These are phyloP conservation scores for Sus scrofa DNA, from an alignment of 2,113 vertebrate species.

Conservation along the genomic window DNA sequence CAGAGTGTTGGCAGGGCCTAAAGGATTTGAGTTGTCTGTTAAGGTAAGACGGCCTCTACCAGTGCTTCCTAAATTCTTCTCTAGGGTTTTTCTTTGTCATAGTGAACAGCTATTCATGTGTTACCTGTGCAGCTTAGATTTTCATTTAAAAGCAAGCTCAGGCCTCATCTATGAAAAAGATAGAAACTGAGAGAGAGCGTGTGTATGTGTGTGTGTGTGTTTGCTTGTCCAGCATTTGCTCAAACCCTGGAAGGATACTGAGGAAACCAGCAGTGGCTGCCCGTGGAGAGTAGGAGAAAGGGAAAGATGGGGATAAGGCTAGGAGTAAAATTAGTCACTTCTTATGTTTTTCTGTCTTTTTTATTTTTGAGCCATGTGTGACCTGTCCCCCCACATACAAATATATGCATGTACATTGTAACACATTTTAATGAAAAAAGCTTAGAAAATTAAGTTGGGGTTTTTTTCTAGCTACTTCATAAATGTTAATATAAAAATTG, in stretches of 20 bases:
- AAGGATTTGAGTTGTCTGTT: neutral
- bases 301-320: neutral
- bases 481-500: neutral
- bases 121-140: neutral
- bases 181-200: neutral
- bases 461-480: neutral
- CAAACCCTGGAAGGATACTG: neutral
- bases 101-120: neutral
- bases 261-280: neutral
- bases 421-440: neutral
- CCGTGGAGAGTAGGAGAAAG: neutral
- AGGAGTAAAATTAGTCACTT: neutral
- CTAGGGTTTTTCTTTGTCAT: neutral
- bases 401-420: neutral
- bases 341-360: neutral
- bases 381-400: neutral
- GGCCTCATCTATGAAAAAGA: neutral
- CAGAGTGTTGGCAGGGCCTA: neutral
- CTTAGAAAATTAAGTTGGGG: neutral
- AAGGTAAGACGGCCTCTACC: neutral
- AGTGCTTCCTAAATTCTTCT: neutral
- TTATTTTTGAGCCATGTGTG: neutral
- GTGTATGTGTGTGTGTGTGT: neutral
- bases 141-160: slow-evolving; percentile 2
- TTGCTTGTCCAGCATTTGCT: neutral